phyloP scores from a whole-genome alignment of 2,888 invertebrate genomes.

The Drosophila eohydei region DNA sequence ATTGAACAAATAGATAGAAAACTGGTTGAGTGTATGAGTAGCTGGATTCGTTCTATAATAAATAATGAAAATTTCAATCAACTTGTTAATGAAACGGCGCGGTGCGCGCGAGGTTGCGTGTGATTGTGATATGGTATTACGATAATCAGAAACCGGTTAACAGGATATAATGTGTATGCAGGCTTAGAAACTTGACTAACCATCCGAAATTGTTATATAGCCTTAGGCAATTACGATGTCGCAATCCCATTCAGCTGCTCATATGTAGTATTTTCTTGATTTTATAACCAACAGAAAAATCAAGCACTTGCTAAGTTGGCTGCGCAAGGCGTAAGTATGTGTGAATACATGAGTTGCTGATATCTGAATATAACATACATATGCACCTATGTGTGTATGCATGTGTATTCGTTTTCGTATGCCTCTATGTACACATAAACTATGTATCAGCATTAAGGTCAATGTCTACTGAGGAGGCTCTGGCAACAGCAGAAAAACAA shows the following conservation, averaged over 20 bases:
- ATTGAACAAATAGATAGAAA: constrained; percentile 45
- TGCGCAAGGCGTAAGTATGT: not conserved
- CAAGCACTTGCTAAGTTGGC: not conserved
- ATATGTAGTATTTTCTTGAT: not conserved
- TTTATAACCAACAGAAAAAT: not conserved
- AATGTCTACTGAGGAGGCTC: constrained; percentile 11
- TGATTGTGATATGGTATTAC: constrained; percentile 16
- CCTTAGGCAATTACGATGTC: not conserved
- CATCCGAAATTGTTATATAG: not conserved
- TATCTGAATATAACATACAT: not conserved
- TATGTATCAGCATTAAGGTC: constrained; percentile 13
- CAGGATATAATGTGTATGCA: constrained; percentile 1
- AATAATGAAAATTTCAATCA: constrained; percentile 58
- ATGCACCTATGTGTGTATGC: not conserved
- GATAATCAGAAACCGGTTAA: constrained; percentile 46
- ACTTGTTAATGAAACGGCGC: constrained; percentile 54
- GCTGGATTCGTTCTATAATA: constrained; percentile 30
- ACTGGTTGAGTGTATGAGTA: constrained; percentile 53
- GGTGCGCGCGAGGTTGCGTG: not conserved
- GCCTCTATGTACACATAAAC: no score
- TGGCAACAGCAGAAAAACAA: constrained; percentile 10
- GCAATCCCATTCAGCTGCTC: not conserved
- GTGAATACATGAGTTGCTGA: not conserved
- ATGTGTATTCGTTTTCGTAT: not conserved
- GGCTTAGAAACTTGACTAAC: not conserved